phyloP scores from a whole-genome alignment of 2,113 vertebrate genomes.

The Chiloscyllium plagiosum region DNA sequence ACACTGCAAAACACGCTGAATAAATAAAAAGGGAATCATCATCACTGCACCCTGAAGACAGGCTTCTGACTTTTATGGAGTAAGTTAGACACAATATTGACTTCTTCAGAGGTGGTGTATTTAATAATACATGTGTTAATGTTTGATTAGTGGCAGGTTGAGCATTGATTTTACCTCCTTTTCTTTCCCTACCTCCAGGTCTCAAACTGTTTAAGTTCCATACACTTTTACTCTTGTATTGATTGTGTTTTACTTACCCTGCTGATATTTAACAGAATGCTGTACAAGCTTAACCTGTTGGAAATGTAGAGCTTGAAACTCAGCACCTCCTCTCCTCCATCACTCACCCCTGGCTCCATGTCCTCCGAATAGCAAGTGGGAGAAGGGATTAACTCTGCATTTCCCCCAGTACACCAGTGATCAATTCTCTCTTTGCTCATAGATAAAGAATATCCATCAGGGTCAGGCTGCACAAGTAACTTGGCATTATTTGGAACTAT shows the following conservation, averaged over 20 bases:
- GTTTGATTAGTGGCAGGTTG: neutral
- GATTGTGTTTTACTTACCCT: neutral
- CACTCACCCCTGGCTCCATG: neutral
- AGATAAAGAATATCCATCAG: neutral
- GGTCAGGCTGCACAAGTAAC: neutral
- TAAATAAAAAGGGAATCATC: conserved; percentile 16
- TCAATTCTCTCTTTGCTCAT: neutral
- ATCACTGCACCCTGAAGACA: conserved; percentile 13
- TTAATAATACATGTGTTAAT: conserved; percentile 18
- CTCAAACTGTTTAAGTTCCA: neutral
- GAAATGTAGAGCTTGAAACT: neutral
- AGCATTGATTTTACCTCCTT: neutral
- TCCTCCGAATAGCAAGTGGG: neutral
- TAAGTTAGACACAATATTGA: conserved; percentile 12
- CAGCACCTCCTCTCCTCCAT: neutral
- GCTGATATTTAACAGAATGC: neutral
- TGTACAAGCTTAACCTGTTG: neutral
- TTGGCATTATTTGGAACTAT: neutral
- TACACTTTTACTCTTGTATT: neutral
- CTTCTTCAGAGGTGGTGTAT: conserved; percentile 9
- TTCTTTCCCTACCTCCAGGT: neutral
- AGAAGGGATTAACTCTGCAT: neutral
- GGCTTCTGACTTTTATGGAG: conserved; percentile 12
- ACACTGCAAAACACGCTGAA: neutral
- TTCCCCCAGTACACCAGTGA: neutral